These are phyloP conservation scores for Bambusicola thoracicus DNA, from an alignment of 2,113 vertebrate genomes.

Conservation along the genomic window DNA sequence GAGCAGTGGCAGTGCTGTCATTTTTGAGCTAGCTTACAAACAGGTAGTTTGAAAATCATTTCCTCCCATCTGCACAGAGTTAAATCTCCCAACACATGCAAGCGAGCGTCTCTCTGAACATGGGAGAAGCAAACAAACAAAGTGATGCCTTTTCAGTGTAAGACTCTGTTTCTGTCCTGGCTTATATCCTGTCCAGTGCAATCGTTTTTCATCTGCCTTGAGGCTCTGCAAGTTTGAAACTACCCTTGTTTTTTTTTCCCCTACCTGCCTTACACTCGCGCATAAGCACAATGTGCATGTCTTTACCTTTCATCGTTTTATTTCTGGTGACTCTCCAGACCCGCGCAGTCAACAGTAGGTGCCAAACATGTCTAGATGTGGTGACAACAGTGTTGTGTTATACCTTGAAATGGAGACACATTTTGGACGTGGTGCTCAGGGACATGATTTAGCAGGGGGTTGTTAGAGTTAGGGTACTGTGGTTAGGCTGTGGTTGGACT, in stretches of 20 bases:
- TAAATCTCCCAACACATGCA: not conserved
- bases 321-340: not conserved
- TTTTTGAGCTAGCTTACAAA: constrained; percentile 50
- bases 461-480: too few species aligned
- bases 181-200: not conserved
- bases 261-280: not conserved
- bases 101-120: accelerated
- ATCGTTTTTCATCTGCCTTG: not conserved
- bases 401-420: not conserved
- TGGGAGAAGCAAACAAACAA: not conserved
- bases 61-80: constrained; percentile 44
- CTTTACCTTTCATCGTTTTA: not conserved
- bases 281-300: accelerated
- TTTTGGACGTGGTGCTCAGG: too few species aligned
- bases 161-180: not conserved
- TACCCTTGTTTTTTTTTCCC: not conserved
- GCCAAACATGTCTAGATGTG: not conserved
- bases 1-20: constrained; percentile 25
- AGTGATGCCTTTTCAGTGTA: not conserved
- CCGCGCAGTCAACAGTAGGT: not conserved
- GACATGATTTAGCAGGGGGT: too few species aligned
- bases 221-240: not conserved
- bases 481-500: too few species aligned
- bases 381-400: not conserved
- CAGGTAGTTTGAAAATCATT: constrained; percentile 46